phyloP scores from a whole-genome alignment of 2,888 invertebrate genomes.

The Crioceris asparagi region DNA sequence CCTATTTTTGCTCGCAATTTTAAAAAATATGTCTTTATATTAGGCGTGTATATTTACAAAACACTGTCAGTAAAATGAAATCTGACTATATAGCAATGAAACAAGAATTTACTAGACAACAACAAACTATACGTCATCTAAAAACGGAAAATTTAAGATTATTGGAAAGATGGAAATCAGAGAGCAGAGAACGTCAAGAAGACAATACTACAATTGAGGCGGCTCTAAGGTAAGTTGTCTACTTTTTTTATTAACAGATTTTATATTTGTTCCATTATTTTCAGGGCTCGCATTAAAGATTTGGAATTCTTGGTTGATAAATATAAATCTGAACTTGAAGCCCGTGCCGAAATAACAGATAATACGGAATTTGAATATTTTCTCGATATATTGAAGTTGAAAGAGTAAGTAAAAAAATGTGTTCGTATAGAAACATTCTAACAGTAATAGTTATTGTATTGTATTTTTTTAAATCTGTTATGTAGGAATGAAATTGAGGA shows the following conservation, averaged over 20 bases:
- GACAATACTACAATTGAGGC: constrained; percentile 17
- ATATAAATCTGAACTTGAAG: constrained; percentile 14
- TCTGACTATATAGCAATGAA: constrained; percentile 24
- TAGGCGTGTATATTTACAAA: constrained; percentile 28
- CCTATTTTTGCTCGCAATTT: constrained; percentile 4
- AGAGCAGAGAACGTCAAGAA: constrained; percentile 18
- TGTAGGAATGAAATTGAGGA: too few relatives aligned
- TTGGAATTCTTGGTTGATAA: constrained; percentile 16
- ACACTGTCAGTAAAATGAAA: constrained; percentile 27
- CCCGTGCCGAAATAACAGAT: too few relatives aligned
- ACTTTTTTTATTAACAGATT: constrained; percentile 1
- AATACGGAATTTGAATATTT: constrained; percentile 1
- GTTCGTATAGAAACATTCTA: too few relatives aligned
- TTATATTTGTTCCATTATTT: constrained; percentile 4
- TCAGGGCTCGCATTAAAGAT: constrained; percentile 14
- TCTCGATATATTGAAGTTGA: too few relatives aligned
- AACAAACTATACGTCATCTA: constrained; percentile 20
- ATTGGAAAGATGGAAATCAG: constrained; percentile 20
- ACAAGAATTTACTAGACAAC: constrained; percentile 19
- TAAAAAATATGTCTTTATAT: neutral
- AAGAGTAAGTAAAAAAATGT: too few relatives aligned
- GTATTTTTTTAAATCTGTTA: too few relatives aligned
- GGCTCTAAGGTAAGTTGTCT: constrained; percentile 17
- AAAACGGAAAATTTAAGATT: constrained; percentile 22
- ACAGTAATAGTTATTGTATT: too few relatives aligned